These are phyloP conservation scores for Rhabdomys dilectus DNA, from an alignment of 2,113 vertebrate genomes.

Conservation along the genomic window DNA sequence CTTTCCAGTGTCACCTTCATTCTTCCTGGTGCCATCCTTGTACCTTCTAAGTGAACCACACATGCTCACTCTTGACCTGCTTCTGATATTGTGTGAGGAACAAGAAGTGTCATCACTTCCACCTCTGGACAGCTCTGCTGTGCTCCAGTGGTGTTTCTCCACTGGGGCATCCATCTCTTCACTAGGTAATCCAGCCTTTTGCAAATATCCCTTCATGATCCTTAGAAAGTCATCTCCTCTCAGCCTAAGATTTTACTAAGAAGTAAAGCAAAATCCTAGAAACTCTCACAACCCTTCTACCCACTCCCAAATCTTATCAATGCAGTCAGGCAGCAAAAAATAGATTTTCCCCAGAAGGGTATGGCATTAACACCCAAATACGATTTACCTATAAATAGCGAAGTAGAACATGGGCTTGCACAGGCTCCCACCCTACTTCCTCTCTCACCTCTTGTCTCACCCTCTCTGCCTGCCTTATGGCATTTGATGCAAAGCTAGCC, in stretches of 20 bases:
- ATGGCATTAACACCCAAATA: constrained; percentile 2
- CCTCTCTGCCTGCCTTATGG: background rate
- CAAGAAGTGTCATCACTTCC: background rate
- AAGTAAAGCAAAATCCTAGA: constrained; percentile 71
- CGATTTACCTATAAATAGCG: constrained; percentile 39
- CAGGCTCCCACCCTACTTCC: background rate
- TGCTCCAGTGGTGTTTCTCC: no score
- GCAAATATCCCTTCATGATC: background rate
- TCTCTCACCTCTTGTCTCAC: background rate
- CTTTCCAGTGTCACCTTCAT: background rate
- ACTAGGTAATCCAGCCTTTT: background rate
- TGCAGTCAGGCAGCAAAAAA: constrained; percentile 50
- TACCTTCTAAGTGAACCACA: background rate
- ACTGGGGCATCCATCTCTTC: background rate
- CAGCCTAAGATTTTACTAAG: background rate
- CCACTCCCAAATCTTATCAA: constrained; percentile 18
- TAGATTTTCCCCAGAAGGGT: constrained; percentile 58
- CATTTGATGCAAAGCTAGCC: background rate
- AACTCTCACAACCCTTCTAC: constrained; percentile 11
- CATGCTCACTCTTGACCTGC: background rate
- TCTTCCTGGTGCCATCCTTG: no score
- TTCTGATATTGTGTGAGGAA: background rate
- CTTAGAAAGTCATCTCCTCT: constrained; percentile 20
- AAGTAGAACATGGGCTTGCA: background rate
- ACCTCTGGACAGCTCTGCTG: background rate